Evolutionary conservation across 2,113 vertebrate species (phyloP).

Genomic region (Phrynosoma platyrhinos): DNA sequence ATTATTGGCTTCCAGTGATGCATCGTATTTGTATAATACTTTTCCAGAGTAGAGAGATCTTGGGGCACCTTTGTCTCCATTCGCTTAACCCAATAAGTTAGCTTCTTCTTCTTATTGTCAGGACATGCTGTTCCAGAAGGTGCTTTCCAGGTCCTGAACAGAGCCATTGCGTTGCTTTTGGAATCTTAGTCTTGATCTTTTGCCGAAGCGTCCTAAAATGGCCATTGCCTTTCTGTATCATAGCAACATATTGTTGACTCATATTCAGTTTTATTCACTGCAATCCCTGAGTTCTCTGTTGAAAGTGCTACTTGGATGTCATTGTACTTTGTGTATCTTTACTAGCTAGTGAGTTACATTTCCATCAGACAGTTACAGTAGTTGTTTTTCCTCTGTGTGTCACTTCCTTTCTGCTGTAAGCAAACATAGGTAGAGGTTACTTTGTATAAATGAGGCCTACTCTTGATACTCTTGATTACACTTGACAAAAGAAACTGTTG

Average conservation of each 20-base stretch:
- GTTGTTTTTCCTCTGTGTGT: not conserved
- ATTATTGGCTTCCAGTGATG: not conserved
- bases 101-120: too few species aligned
- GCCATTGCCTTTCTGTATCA: not conserved
- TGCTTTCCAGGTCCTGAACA: not conserved
- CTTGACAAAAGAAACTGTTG: too few species aligned
- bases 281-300: not conserved
- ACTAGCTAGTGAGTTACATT: not conserved
- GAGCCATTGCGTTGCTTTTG: not conserved
- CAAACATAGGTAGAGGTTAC: too few species aligned
- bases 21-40: not conserved
- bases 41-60: not conserved
- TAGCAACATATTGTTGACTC: constrained; percentile 3
- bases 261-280: not conserved
- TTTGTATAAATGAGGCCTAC: too few species aligned
- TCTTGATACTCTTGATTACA: too few species aligned
- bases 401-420: not conserved
- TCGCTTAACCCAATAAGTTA: not conserved
- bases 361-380: too few species aligned
- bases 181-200: not conserved
- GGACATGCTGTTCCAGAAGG: not conserved
- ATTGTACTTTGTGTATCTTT: not conserved
- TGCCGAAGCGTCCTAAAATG: not conserved
- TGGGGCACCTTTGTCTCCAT: not conserved
- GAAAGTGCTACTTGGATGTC: not conserved